Evolutionary conservation across 1,140 invertebrate genomes (phyloP), one percentile per base, ranked within the genome.

Genomic region (Bombyx mandarina): DNA sequence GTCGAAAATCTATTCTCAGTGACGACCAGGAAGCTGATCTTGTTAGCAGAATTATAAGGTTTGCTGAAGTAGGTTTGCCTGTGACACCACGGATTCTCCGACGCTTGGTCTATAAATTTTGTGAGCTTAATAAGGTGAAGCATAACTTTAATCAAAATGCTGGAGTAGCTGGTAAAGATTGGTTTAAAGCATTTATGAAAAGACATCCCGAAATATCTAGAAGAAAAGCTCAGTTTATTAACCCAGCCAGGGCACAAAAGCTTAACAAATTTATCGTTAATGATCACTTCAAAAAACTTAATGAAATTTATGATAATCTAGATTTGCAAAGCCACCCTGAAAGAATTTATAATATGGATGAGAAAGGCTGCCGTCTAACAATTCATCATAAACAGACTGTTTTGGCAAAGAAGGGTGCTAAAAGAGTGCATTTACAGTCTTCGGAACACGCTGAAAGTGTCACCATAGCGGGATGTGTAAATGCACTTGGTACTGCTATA

Each of bases 371-470:
- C 54, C 60, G 68, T n/a, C 58, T 83, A n/a, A 76, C 69, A 7
- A 12, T 88, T 8, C 79, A 88, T 57, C 60, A 82, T 43, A 67
- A 78, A 54, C 62, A 63, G 43, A 54, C 43, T 26, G 74, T 87
- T 57, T 59, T 82, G 3, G 65, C 77, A 47, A 35, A 65, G 58
- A 85, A 75, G 66, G 78, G 83, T 8, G 50, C 62, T 35, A 75
- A 73, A 66, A 63, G 78, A 59, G 75, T 88, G 26, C 79, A 82
- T 67, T 49, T 73, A 18, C 60, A 77, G 18, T 71, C 77, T n/a
- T 63, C 67, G 1, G 75, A 88, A 69, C 79, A 86, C 57, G 76
- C 68, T 47, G 70, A 85, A 71, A 87, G 71, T 57, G 75, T 85
- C n/a, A 88, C 83, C 8, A 67, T 87, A 26, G 79, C 79, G 1